phyloP scores from a whole-genome alignment of 2,113 vertebrate genomes.

The Macquaria australasica region DNA sequence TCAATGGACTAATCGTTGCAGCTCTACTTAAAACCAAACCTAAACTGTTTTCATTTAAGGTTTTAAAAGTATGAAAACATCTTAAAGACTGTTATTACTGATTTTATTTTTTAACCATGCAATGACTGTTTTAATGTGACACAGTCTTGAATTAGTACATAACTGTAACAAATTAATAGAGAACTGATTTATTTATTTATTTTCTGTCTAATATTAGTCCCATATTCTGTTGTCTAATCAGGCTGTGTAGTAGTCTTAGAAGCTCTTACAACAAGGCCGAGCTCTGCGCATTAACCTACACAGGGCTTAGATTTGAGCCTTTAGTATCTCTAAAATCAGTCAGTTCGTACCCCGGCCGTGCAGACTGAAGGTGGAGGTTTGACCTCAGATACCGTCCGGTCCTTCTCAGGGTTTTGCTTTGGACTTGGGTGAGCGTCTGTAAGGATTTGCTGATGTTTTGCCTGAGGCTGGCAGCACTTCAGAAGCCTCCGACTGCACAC shows the following conservation, averaged over 20 bases:
- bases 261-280: not conserved
- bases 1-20: too few relatives aligned
- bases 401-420: slow-evolving; percentile 13
- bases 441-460: slow-evolving; percentile 4
- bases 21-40: not conserved
- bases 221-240: not conserved
- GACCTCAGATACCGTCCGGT: not conserved
- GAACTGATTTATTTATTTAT: too few relatives aligned
- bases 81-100: not conserved
- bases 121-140: not conserved
- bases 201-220: not conserved
- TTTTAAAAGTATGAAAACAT: not conserved
- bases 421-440: slow-evolving; percentile 28
- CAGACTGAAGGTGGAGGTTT: not conserved
- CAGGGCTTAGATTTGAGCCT: not conserved
- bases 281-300: not conserved
- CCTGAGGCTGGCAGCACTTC: slow-evolving; percentile 12
- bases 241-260: not conserved
- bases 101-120: not conserved
- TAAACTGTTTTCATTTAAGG: not conserved
- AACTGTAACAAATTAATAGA: too few relatives aligned
- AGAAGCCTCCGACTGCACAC: not conserved
- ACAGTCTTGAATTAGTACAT: not conserved
- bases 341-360: too few relatives aligned
- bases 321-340: not conserved